A percentile compares a stretch with the other conserved stretches of the same genome.
Evolutionary conservation across 2,888 invertebrate species (phyloP).

Genomic region (Polietes domitor): DNA sequence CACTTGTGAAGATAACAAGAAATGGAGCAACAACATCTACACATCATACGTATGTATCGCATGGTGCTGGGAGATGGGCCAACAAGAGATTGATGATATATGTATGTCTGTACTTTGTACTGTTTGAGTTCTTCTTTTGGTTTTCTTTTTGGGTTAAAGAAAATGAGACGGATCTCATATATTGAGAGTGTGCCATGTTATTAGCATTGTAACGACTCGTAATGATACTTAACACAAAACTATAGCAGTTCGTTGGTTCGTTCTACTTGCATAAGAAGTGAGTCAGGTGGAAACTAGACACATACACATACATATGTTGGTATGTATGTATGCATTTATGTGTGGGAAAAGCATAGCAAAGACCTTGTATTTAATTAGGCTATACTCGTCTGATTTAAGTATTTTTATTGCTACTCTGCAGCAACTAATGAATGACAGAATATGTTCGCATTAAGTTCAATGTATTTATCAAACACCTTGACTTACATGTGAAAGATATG

Average conservation of each 20-base stretch:
- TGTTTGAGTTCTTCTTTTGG: not conserved
- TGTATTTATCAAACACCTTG: too few species aligned
- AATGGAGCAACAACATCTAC: conserved; percentile 14
- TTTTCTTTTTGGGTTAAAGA: conserved; percentile 14
- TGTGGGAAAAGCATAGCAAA: not conserved
- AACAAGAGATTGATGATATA: not conserved
- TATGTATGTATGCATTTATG: too few species aligned
- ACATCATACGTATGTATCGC: not conserved
- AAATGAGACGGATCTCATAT: conserved; percentile 17
- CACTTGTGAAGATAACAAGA: conserved; percentile 15
- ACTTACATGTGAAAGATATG: not conserved
- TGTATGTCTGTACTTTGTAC: not conserved
- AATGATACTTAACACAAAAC: conserved; percentile 10
- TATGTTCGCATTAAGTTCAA: too few species aligned
- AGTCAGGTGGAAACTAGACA: not conserved
- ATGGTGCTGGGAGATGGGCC: not conserved
- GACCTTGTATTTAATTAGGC: not conserved
- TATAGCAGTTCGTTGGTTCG: not conserved
- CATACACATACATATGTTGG: too few species aligned
- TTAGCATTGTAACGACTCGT: conserved; percentile 11
- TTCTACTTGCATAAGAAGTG: conserved; percentile 13
- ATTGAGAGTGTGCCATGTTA: not conserved
- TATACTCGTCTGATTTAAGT: too few species aligned
- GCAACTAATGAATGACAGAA: too few species aligned
- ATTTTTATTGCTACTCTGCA: too few species aligned